Percentiles rank a stretch among this genome's conserved stretches.
These are phyloP conservation scores for Merops nubicus DNA, from an alignment of 2,113 vertebrate genomes.

Conservation along the genomic window DNA sequence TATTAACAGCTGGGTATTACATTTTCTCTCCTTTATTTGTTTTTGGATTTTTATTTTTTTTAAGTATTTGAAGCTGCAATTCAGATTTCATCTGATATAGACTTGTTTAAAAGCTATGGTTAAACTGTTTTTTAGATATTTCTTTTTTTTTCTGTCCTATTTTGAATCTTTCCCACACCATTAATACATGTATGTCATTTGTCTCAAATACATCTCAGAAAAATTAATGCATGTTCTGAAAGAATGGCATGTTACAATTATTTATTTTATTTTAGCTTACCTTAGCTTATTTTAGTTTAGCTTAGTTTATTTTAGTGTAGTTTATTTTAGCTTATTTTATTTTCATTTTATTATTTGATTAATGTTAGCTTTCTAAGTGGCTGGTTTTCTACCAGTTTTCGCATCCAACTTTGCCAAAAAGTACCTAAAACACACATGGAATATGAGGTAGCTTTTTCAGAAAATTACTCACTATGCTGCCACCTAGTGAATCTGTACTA, in stretches of 20 bases:
- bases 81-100: neutral
- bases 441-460: neutral
- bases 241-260: neutral
- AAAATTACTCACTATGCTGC: conserved; percentile 65
- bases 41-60: too few species aligned
- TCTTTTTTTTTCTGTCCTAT: neutral
- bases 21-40: neutral
- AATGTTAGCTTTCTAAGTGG: neutral
- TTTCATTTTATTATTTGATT: neutral
- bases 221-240: neutral
- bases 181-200: neutral
- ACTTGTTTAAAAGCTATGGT: neutral
- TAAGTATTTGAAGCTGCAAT: neutral
- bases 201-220: neutral
- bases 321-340: too few species aligned
- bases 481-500: conserved; percentile 69
- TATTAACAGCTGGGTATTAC: neutral
- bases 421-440: neutral
- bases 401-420: neutral
- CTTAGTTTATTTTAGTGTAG: too few species aligned
- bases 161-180: neutral
- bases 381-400: neutral
- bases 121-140: neutral
- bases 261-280: neutral
- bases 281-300: too few species aligned